Evolutionary conservation across 2,888 invertebrate genomes (phyloP).

Genomic region (Ischnura elegans): DNA sequence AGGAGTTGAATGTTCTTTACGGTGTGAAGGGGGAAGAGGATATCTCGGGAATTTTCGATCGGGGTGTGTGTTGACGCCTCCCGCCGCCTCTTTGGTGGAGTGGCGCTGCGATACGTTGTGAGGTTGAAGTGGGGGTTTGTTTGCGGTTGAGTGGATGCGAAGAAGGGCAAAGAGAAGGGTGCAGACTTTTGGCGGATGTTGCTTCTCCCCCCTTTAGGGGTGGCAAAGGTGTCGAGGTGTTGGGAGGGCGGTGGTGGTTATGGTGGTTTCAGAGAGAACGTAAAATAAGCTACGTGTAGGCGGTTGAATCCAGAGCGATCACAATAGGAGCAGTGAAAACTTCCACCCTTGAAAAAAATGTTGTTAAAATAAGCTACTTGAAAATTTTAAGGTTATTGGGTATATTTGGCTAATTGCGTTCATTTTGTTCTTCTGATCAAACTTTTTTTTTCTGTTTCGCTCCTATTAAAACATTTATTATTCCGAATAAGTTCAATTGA

Average conservation of each 20-base stretch:
- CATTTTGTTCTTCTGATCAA: too few relatives aligned
- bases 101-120: neutral
- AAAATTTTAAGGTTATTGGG: too few relatives aligned
- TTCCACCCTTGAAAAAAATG: too few relatives aligned
- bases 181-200: neutral
- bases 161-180: neutral
- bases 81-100: neutral
- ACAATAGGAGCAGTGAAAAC: too few relatives aligned
- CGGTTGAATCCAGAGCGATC: neutral
- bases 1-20: neutral
- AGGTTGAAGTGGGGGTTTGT: neutral
- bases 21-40: neutral
- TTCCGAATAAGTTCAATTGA: too few relatives aligned
- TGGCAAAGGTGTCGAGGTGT: neutral
- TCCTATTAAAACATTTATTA: too few relatives aligned
- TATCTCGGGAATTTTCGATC: neutral
- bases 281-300: neutral
- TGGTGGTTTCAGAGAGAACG: neutral
- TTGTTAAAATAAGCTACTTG: too few relatives aligned
- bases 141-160: neutral
- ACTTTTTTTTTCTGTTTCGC: too few relatives aligned
- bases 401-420: too few relatives aligned
- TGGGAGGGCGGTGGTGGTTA: neutral
- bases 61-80: neutral
- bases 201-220: neutral